Evolutionary conservation across 2,113 vertebrate species (phyloP).

Genomic region (Mesoclemmys tuberculata): DNA sequence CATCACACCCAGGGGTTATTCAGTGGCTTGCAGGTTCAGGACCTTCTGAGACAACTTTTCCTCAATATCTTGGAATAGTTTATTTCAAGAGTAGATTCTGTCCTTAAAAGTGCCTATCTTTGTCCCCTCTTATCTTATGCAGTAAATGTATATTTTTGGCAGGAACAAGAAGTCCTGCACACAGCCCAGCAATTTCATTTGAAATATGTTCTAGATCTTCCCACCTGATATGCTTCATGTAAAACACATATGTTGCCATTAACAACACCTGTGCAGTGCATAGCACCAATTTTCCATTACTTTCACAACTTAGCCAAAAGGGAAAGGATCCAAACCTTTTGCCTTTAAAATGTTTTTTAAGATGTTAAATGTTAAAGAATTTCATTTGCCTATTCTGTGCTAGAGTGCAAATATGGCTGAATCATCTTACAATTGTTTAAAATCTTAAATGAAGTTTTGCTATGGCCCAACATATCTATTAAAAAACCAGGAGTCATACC

Average conservation of each 20-base stretch:
- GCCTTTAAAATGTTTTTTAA: constrained; percentile 54
- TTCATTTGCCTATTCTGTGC: constrained; percentile 53
- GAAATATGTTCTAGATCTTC: neutral
- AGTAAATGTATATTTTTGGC: neutral
- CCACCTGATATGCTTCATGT: constrained; percentile 6
- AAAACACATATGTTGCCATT: neutral
- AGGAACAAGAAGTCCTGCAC: neutral
- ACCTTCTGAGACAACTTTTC: neutral
- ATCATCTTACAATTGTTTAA: constrained; percentile 39
- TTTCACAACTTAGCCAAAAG: constrained; percentile 52
- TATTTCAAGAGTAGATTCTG: neutral
- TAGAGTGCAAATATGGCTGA: neutral
- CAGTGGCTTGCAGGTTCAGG: neutral
- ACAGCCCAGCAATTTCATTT: neutral
- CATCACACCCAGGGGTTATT: neutral
- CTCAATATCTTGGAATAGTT: neutral
- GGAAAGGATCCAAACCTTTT: constrained; percentile 58
- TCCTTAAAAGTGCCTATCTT: neutral
- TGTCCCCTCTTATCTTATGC: neutral
- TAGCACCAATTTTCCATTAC: constrained; percentile 59
- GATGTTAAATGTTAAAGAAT: no score
- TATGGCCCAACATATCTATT: constrained; percentile 52
- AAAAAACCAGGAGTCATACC: constrained; percentile 42
- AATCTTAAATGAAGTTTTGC: constrained; percentile 46
- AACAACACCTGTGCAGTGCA: constrained; percentile 25